These are phyloP conservation scores for Jordanella pulchra DNA, from an alignment of 2,797 vertebrate genomes.

Conservation along the genomic window DNA sequence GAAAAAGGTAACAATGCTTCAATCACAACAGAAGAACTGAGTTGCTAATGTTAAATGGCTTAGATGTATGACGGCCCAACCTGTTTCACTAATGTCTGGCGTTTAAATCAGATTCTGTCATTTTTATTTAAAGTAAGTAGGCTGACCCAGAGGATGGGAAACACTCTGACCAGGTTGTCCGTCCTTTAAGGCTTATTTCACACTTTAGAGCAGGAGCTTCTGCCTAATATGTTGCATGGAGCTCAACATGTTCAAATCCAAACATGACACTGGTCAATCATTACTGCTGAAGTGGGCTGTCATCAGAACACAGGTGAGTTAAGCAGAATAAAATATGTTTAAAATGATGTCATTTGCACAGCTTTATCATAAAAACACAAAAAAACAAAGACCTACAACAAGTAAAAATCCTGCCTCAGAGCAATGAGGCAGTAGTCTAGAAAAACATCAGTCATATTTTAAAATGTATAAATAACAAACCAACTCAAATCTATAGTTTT, in stretches of 20 bases:
- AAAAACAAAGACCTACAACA: slow-evolving; percentile 27
- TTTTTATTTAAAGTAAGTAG: neutral
- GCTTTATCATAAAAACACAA: slow-evolving; percentile 29
- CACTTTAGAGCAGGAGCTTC: neutral
- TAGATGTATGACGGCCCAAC: neutral
- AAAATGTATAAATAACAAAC: slow-evolving; percentile 19
- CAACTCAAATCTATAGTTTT: neutral
- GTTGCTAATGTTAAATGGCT: neutral
- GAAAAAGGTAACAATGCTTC: neutral
- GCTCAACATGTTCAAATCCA: neutral
- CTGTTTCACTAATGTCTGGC: neutral
- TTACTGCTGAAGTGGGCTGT: neutral
- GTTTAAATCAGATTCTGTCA: neutral
- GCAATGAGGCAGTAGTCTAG: slow-evolving; percentile 29
- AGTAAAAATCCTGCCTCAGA: slow-evolving; percentile 32
- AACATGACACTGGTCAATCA: neutral
- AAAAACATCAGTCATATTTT: neutral
- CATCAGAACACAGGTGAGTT: neutral
- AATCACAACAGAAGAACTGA: neutral
- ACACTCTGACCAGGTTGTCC: neutral
- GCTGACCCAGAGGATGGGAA: neutral
- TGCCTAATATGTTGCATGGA: neutral
- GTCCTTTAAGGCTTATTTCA: neutral
- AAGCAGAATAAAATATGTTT: slow-evolving; percentile 3
- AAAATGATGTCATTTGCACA: slow-evolving; percentile 21